phyloP scores from a whole-genome alignment of 2,113 vertebrate species.

The Crypturellus undulatus region DNA sequence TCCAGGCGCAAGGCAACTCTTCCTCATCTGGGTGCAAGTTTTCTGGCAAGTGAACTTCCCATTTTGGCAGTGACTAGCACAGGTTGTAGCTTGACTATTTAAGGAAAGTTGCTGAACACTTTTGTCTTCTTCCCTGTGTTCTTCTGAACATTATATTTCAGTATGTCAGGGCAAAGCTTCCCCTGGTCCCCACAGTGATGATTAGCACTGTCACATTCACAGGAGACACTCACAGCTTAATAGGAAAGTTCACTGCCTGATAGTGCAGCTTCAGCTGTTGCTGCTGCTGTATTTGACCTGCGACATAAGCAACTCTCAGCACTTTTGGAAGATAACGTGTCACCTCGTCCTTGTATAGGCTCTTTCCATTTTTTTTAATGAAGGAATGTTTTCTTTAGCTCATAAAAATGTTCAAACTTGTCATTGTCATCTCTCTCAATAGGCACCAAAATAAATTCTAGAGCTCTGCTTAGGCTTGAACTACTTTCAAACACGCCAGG shows the following conservation, averaged over 20 bases:
- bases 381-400: background rate
- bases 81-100: background rate
- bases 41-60: background rate
- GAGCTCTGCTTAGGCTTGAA: background rate
- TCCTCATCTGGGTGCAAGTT: background rate
- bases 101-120: background rate
- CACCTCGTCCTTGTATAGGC: background rate
- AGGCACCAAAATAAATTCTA: background rate
- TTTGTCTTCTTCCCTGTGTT: background rate
- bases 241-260: background rate
- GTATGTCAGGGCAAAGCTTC: background rate
- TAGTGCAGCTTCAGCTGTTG: background rate
- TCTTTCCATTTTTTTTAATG: background rate
- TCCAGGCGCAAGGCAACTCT: background rate
- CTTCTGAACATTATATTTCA: background rate
- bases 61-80: background rate
- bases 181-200: background rate
- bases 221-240: accelerated
- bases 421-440: background rate
- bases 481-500: background rate
- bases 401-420: background rate
- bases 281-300: background rate
- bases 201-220: background rate
- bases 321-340: background rate
- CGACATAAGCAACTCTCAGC: no score